Percentiles rank a stretch among this genome's conserved stretches.
These are phyloP conservation scores for Loripinus fragilis DNA, from an alignment of 2,888 invertebrate genomes.

Conservation along the genomic window DNA sequence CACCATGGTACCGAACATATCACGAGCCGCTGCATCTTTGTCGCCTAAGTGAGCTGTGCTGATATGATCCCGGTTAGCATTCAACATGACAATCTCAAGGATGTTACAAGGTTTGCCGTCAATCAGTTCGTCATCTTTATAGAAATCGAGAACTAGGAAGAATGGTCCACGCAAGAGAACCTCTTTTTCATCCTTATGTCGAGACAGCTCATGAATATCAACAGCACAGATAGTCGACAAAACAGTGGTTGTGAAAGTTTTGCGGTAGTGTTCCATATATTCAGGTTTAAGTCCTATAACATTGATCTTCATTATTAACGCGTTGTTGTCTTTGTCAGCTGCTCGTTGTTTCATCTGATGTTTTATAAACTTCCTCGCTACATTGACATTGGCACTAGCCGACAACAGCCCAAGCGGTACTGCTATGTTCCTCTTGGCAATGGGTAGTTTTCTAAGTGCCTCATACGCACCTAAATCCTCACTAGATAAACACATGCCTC, in stretches of 20 bases:
- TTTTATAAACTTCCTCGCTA: conserved; percentile 50
- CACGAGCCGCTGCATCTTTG: conserved; percentile 52
- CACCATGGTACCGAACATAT: conserved; percentile 64
- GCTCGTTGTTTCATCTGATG: conserved; percentile 25
- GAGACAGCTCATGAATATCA: conserved; percentile 58
- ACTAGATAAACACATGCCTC: conserved; percentile 48
- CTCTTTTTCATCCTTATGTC: conserved; percentile 53
- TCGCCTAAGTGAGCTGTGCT: conserved; percentile 52
- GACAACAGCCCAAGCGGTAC: conserved; percentile 61
- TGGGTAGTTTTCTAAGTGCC: conserved; percentile 45
- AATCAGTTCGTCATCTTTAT: conserved; percentile 29
- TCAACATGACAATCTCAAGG: conserved; percentile 61
- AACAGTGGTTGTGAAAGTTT: conserved; percentile 52
- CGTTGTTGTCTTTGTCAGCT: conserved; percentile 21
- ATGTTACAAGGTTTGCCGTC: conserved; percentile 43
- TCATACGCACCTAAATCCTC: conserved; percentile 46
- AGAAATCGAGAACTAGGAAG: conserved; percentile 53
- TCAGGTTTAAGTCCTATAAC: conserved; percentile 62
- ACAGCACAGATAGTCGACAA: conserved; percentile 65
- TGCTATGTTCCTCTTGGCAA: conserved; percentile 53
- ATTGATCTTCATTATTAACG: conserved; percentile 56
- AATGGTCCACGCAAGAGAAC: conserved; percentile 64
- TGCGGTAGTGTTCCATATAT: conserved; percentile 52
- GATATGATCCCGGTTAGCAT: conserved; percentile 66
- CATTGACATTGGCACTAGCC: conserved; percentile 38